Evolutionary conservation across 2,113 vertebrate species (phyloP), one percentile per base, ranked within the genome.

Genomic region (Dicentrarchus labrax): DNA sequence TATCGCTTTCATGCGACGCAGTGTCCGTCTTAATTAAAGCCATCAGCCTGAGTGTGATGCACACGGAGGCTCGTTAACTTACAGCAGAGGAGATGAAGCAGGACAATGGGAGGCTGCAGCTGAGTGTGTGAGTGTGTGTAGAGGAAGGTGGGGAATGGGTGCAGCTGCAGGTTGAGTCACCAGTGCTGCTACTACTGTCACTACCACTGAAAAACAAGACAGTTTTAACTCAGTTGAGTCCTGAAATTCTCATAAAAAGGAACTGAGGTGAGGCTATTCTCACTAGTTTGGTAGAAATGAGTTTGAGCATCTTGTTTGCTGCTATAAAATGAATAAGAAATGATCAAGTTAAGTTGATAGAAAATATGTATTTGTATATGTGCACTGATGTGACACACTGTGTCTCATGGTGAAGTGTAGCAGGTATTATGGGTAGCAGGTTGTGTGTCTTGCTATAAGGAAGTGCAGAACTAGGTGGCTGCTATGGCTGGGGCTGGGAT

Each of bases 131-230:
- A 69, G 69, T 82, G 60, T 51, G 62, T 53, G 43, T 45, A 0
- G 15, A 9, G 22, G 51, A 30, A 48, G 56, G 43, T 54, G 69
- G 47, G 64, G 54, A 45, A 15, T 43, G 70, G 43, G 56, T 53
- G 59, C 74, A 82, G 68, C 50, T 38, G 69, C 73, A 64, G 82
- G 82, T 82, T 80, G 81, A 84, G 67, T 84, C 86, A 69, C 62
- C 19, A n/a, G 30, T 65, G 54, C 59, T 74, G 64, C 7, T 3
- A 12, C 43, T 36, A 30, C 30, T 54, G n/a, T 61, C 57, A 41
- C 13, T 24, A 16, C 39, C 0, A 6, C 73, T 38, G 47, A 65
- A 38, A 12, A 12, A 21, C 21, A 50, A 36, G 9, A 24, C n/a
- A 36, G 22, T 17, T 39, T 19, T 1, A 21, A 70, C 21, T 41